Conservation (phyloP, 37 sponge, comb jelly and placozoan genomes). For the Halisarca cf. caerulea region DNA sequence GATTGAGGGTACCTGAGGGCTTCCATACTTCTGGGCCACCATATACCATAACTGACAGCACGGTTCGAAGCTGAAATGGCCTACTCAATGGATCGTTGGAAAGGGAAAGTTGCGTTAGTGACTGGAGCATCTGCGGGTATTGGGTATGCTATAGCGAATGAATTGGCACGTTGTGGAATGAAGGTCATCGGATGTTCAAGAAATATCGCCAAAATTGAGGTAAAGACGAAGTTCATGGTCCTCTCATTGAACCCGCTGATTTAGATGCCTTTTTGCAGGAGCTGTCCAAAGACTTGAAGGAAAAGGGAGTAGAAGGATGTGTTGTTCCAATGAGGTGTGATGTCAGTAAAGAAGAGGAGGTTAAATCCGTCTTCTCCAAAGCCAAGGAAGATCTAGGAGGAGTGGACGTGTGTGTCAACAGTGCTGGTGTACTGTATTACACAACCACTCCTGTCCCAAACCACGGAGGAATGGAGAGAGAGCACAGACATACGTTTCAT, state of each 20-base stretch:
- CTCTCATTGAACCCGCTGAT: too few relatives aligned
- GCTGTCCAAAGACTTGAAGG: conserved; percentile 37
- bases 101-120: conserved; percentile 51
- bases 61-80: too few relatives aligned
- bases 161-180: conserved; percentile 42
- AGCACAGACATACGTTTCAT: conserved; percentile 72
- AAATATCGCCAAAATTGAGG: conserved; percentile 26
- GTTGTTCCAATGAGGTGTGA: conserved; percentile 82
- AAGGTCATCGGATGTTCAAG: conserved; percentile 53
- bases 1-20: too few relatives aligned
- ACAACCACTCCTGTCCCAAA: conserved; percentile 55
- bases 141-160: conserved; percentile 45
- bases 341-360: conserved; percentile 70
- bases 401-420: conserved; percentile 77
- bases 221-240: too few relatives aligned
- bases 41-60: too few relatives aligned
- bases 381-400: conserved; percentile 59
- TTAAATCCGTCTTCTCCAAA: conserved; percentile 49
- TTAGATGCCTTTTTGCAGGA: too few relatives aligned
- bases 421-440: conserved; percentile 76
- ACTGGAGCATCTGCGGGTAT: conserved; percentile 64
- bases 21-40: too few relatives aligned
- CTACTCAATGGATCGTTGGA: conserved; percentile 61
- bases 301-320: conserved; percentile 18
- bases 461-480: conserved; percentile 74